phyloP scores from a whole-genome alignment of 2,797 vertebrate genomes.

The Silurus aristotelis region DNA sequence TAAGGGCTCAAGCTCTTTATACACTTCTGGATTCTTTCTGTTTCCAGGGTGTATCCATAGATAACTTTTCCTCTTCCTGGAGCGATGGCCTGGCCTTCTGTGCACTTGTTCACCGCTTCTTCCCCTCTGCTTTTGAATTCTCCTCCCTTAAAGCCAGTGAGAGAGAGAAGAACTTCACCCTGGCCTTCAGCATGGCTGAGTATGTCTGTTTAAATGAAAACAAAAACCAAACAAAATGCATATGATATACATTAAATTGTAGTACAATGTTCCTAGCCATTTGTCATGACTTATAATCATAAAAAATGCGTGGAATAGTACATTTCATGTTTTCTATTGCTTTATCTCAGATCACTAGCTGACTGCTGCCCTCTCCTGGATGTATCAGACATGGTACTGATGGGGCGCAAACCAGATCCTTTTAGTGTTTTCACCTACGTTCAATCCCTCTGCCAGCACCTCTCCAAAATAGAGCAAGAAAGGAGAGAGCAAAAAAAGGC shows the following conservation, averaged over 20 bases:
- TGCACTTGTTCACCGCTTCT: slow-evolving; percentile 94
- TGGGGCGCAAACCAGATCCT: slow-evolving; percentile 92
- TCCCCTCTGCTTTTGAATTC: slow-evolving; percentile 92
- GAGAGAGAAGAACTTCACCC: slow-evolving; percentile 88
- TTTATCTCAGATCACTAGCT: slow-evolving; percentile 80
- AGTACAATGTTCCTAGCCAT: background rate
- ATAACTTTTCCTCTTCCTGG: slow-evolving; percentile 99
- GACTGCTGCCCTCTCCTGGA: slow-evolving; percentile 95
- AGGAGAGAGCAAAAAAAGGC: slow-evolving; percentile 58
- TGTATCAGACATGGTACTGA: slow-evolving; percentile 94
- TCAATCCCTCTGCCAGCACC: slow-evolving; percentile 93
- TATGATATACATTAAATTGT: background rate
- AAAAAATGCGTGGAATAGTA: background rate
- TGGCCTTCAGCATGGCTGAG: slow-evolving; percentile 94
- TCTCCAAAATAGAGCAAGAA: slow-evolving; percentile 91
- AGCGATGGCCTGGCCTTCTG: slow-evolving; percentile 95
- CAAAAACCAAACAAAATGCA: background rate
- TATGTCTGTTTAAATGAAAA: slow-evolving; percentile 65
- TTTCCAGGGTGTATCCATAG: slow-evolving; percentile 86
- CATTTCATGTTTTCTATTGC: background rate
- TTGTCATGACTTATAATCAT: background rate
- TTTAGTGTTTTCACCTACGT: slow-evolving; percentile 98
- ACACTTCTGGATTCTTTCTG: slow-evolving; percentile 18
- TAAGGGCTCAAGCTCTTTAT: background rate
- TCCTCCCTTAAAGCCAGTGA: slow-evolving; percentile 84